Conservation (phyloP, 23 tunicate species). For the Halocynthia aurantium region DNA sequence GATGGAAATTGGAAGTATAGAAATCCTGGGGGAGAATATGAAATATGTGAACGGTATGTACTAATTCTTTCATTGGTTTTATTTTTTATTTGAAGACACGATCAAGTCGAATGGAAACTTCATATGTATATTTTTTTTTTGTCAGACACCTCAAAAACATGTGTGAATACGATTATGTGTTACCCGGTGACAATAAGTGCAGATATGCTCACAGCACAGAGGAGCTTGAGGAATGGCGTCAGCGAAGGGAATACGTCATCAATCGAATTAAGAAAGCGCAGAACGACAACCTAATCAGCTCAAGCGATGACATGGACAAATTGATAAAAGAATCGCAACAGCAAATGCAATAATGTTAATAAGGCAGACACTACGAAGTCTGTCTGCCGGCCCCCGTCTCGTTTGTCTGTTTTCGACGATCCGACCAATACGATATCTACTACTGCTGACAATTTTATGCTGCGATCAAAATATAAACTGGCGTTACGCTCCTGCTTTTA, state of each 20-base stretch:
- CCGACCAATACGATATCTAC: too few species aligned
- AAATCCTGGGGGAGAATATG: conserved; percentile 77
- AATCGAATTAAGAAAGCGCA: conserved; percentile 73
- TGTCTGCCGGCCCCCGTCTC: too few species aligned
- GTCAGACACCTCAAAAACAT: conserved; percentile 58
- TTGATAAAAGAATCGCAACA: conserved; percentile 58
- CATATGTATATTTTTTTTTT: neutral
- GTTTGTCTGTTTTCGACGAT: too few species aligned
- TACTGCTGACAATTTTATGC: too few species aligned
- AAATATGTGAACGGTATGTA: conserved; percentile 67
- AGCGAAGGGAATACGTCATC: conserved; percentile 67
- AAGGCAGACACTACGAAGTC: too few species aligned
- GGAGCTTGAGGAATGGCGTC: conserved; percentile 74
- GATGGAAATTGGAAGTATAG: conserved; percentile 85
- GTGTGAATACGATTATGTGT: conserved; percentile 63
- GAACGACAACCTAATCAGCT: conserved; percentile 62
- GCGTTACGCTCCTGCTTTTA: too few species aligned
- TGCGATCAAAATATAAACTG: too few species aligned
- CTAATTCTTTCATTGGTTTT: neutral
- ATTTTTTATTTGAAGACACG: neutral
- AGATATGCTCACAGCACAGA: conserved; percentile 66
- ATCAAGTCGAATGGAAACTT: neutral
- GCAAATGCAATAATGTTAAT: conserved; percentile 11
- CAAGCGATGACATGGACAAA: conserved; percentile 58
- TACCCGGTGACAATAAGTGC: conserved; percentile 62